Conservation (phyloP, 2,797 vertebrate species). For the Buphagus erythrorhynchus region DNA sequence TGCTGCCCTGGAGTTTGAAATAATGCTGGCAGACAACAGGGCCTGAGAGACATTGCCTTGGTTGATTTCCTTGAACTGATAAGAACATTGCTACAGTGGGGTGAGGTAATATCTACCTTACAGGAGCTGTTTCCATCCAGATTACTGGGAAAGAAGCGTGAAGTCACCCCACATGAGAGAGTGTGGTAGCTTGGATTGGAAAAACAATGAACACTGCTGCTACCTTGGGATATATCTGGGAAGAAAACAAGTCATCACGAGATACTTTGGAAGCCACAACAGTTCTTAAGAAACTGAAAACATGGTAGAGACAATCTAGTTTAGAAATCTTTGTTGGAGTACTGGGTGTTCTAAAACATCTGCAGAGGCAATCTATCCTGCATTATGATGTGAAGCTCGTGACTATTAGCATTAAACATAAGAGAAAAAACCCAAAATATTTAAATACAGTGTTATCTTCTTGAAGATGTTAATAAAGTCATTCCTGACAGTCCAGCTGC, state of each 20-base stretch:
- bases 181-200: slow-evolving; percentile 95
- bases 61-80: slow-evolving; percentile 66
- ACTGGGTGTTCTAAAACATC: not conserved
- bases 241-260: slow-evolving; percentile 82
- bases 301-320: not conserved
- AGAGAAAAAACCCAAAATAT: not conserved
- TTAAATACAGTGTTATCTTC: not conserved
- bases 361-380: not conserved
- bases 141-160: slow-evolving; percentile 87
- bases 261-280: slow-evolving; percentile 16
- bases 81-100: not conserved
- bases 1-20: not conserved
- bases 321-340: not conserved
- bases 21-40: not conserved
- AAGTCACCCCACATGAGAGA: slow-evolving; percentile 88
- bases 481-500: not conserved
- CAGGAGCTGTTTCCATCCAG: slow-evolving; percentile 89
- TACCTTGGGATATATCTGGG: slow-evolving; percentile 85
- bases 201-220: slow-evolving; percentile 87
- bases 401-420: not conserved
- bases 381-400: not conserved
- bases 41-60: not conserved
- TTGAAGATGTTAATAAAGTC: not conserved
- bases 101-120: slow-evolving; percentile 80
- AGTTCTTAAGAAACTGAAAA: slow-evolving; percentile 5